Percentiles rank a stretch among this genome's conserved stretches.
Conservation (phyloP, 2,888 invertebrate species). For the Caenorhabditis imperialis region DNA sequence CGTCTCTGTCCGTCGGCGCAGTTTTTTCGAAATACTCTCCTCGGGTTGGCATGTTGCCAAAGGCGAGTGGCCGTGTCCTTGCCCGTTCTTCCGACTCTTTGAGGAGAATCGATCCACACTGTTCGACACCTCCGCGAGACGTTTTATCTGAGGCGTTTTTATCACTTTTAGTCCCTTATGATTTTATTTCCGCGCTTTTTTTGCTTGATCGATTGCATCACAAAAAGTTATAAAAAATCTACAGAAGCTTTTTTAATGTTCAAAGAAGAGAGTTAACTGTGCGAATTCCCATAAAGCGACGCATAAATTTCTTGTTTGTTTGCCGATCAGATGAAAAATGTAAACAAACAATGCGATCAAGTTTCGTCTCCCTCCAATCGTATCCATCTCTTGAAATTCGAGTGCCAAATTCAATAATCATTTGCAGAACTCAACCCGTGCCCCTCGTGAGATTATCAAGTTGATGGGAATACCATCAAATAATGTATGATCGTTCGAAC, state of each 20-base stretch:
- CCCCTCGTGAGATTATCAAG: neutral
- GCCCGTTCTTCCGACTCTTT: conserved; percentile 4
- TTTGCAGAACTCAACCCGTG: conserved; percentile 17
- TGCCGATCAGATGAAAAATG: neutral
- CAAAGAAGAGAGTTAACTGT: no score
- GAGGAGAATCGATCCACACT: neutral
- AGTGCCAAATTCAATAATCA: neutral
- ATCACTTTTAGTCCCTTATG: no score
- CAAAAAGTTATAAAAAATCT: no score
- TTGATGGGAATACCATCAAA: conserved; percentile 57
- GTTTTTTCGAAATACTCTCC: conserved; percentile 37
- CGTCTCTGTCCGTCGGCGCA: conserved; percentile 15
- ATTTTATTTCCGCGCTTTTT: no score
- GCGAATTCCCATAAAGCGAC: no score
- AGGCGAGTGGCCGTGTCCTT: conserved; percentile 12
- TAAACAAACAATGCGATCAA: conserved; percentile 16
- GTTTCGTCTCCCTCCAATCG: neutral
- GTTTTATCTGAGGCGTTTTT: neutral
- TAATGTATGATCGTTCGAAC: conserved; percentile 48
- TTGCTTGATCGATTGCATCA: no score
- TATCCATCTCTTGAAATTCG: neutral
- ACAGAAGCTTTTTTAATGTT: no score
- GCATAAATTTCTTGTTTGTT: conserved; percentile 6
- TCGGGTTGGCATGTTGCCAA: conserved; percentile 44
- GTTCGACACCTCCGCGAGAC: neutral